Base-by-base conservation (phyloP, 1,140 invertebrate genomes). In the Caenorhabditis remanei region DNA sequence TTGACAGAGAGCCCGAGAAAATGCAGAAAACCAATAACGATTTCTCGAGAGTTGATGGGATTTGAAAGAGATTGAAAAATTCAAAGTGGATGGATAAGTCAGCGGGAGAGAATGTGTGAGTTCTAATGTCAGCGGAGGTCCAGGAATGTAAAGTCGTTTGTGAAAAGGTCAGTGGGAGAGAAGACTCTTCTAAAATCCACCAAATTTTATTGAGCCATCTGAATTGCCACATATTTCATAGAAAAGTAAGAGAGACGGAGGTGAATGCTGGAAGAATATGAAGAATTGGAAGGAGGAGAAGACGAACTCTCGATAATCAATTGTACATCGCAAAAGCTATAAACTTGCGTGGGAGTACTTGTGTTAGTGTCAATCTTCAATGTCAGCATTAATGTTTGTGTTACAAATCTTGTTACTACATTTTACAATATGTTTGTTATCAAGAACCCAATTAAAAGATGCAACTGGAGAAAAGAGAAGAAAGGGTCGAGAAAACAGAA, bases 111-210 rank as follows among this genome's bases (percentile, higher is more conserved):
- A 79, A 50, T 79, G 71, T 79, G 71, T 79, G 71, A 79, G 71
- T 79, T 79, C 71, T 79, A 79, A 79, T 79, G 71, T 79, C 71
- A 79, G 40, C 40, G 71, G 71, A 50, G 71, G 71, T 79, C 71
- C n/a, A 6, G 9, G 13, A 79, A 79, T 79, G 71, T 79, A 79
- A 79, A 79, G 71, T 79, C 71, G 71, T 79, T 71, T 79, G 71
- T 79, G 71, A n/a, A 79, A 79, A 79, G 71, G 71, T 79, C 71
- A 79, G 65, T 43, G 21, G 41, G 6, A 46, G 43, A n/a, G 40
- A n/a, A 50, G 46, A 6, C n/a, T 24, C n/a, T 24, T 53, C 71
- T 8, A 79, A 79, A 79, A 79, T 53, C n/a, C 71, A 79, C 71
- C 21, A 24, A 5, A 11, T 79, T 79, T 79, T 79, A 79, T 79